These are phyloP conservation scores for Danio rerio DNA, from an alignment of 2,113 vertebrate genomes.

Conservation along the genomic window DNA sequence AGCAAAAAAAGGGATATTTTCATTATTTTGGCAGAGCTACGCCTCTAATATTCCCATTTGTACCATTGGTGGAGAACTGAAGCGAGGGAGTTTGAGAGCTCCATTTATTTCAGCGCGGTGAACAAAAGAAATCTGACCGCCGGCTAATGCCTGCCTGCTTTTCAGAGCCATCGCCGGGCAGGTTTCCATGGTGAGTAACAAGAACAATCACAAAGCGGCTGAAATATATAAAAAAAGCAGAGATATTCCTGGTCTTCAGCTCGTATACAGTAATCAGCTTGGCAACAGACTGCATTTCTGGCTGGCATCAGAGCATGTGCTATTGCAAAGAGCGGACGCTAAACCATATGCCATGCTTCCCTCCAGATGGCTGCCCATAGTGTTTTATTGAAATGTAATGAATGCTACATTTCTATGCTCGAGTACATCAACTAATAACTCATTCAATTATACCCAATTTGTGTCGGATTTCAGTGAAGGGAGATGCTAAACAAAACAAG, in stretches of 20 bases:
- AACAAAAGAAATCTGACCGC: conserved; percentile 13
- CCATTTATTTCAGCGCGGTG: conserved; percentile 1
- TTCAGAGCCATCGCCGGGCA: neutral
- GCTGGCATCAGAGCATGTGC: conserved; percentile 29
- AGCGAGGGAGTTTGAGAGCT: neutral
- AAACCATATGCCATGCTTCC: conserved; percentile 40
- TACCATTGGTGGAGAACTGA: neutral
- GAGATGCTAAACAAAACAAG: neutral
- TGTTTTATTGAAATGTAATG: conserved; percentile 43
- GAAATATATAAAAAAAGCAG: conserved; percentile 20
- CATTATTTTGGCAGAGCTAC: neutral
- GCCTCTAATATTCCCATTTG: conserved; percentile 7
- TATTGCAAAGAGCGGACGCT: conserved; percentile 9
- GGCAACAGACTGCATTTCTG: conserved; percentile 41
- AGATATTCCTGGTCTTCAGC: conserved; percentile 22
- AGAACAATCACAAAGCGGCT: conserved; percentile 19
- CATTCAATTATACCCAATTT: conserved; percentile 32
- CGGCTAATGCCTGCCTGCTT: conserved; percentile 22
- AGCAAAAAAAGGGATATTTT: neutral
- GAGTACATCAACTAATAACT: conserved; percentile 17
- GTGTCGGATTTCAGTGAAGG: neutral
- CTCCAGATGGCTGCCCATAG: conserved; percentile 42
- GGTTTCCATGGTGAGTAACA: conserved; percentile 45
- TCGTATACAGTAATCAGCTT: conserved; percentile 33
- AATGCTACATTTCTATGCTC: conserved; percentile 37